Conservation (phyloP, 35 echinoderm and acorn worm species). For the Ptychodera flava region DNA sequence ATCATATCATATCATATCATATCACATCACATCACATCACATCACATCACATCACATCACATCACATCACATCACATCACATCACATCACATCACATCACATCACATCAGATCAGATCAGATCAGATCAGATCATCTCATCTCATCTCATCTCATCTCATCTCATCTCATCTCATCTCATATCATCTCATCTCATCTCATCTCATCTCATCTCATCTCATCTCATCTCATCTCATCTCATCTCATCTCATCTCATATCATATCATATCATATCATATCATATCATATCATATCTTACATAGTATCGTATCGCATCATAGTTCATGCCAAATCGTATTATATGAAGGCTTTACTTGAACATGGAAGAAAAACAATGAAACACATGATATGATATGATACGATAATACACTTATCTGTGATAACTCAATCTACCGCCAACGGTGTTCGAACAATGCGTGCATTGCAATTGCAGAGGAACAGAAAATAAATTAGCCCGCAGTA, state of each 20-base stretch:
- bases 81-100: slow-evolving; percentile 29
- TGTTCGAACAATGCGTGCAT: no score
- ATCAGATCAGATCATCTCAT: background rate
- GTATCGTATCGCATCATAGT: background rate
- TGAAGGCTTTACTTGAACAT: no score
- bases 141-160: background rate
- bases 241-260: background rate
- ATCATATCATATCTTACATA: background rate
- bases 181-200: background rate
- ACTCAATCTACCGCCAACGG: no score
- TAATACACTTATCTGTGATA: no score
- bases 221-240: background rate
- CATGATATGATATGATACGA: no score
- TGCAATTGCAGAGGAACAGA: no score
- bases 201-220: background rate
- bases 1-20: background rate
- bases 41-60: slow-evolving; percentile 33
- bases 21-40: slow-evolving; percentile 17
- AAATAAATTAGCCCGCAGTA: no score
- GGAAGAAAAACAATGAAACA: no score
- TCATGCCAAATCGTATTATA: background rate
- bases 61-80: slow-evolving; percentile 21
- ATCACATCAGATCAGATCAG: slow-evolving; percentile 23
- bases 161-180: background rate
- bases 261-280: slow-evolving; percentile 2